Base-by-base conservation (phyloP, 2,888 invertebrate genomes). In the Chymomyza procnemis region DNA sequence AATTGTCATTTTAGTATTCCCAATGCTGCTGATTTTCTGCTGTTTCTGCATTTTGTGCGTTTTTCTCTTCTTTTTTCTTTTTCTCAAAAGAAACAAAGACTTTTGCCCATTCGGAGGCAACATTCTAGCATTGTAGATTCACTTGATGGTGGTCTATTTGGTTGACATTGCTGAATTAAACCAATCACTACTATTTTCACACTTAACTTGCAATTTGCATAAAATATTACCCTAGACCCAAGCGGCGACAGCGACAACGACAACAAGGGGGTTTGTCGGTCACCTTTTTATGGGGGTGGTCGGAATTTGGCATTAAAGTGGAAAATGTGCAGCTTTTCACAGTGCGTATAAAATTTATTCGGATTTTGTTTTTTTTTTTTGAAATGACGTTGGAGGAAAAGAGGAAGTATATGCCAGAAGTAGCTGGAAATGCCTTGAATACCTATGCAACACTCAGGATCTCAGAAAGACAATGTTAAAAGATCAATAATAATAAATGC, bases 131-230 rank as follows among this genome's bases (percentile, higher is more conserved):
- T 54, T 61, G 66, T 64, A 50, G 48, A 58, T 47, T 57, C 67
- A 56, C 57, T n/a, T 41, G 34, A 26, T 54, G 26, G 54, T 16
- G 48, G 54, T 48, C 57, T 69, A 76, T 83, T 83, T 75, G 78
- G 82, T 75, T 85, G 88, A 88, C 88, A 88, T 85, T 88, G 87
- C 82, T 88, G 87, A 87, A 85, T 88, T 89, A 88, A 85, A 88
- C 84, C 88, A 89, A 89, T 89, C 89, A 88, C 88, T 82, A 85
- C 88, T 89, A 87, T 89, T 89, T 89, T 89, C 87, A 88, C 88
- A 89, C 88, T 89, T 89, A 89, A 89, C 88, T 88, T 87, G 83
- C 81, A 86, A 89, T 89, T 89, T 89, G 87, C 88, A 89, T 89
- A 89, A 89, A 88, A 87, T 88, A 89, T 88, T 89, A 87, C 88